Evolutionary conservation across 2,888 invertebrate species (phyloP), one percentile per base, ranked within the genome.

Genomic region (Lochmaea capreae): DNA sequence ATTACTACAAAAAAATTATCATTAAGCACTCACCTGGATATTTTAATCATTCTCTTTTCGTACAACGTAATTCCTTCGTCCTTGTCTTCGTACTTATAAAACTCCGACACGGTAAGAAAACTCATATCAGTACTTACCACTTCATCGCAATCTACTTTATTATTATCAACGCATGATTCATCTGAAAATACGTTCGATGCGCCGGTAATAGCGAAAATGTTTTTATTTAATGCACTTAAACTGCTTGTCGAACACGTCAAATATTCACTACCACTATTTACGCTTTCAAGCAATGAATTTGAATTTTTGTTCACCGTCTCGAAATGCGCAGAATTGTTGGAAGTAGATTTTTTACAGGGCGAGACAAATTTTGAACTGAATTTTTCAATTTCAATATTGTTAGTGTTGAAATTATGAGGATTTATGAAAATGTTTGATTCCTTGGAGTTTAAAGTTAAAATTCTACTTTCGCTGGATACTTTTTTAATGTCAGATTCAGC

Each of bases 11-110:
- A 33, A 39, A 39, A 39, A 39, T 8, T 39, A 39, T 39, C 83
- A 70, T n/a, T 8, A 88, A 12, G 14, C 46, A 46, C 46, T 46
- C 89, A 91, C 91, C 89, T 84, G 84, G 84, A 87, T 11, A 90
- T 88, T 3, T 90, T 88, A 1, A 90, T 87, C 67, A 91, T 81
- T 81, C 92, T 89, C 80, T 89, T 91, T 85, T 94, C 95, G 78
- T 92, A 90, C 61, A 95, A 89, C 5, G 92, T 90, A 0, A 95
- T 89, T 63, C 92, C 91, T 80, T 94, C 91, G 63, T 93, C 92
- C 71, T 89, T 88, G 83, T 95, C 95, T 39, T 92, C 90, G 82
- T 95, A 94, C 67, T 91, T 92, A 81, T 94, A 95, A 76, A 94
- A 92, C 81, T 95, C 94, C 2, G 92, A 90, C 65, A 94, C 89